Evolutionary conservation across 2,797 vertebrate genomes (phyloP), one percentile per base, ranked within the genome.

Genomic region (Sebastes dallii): DNA sequence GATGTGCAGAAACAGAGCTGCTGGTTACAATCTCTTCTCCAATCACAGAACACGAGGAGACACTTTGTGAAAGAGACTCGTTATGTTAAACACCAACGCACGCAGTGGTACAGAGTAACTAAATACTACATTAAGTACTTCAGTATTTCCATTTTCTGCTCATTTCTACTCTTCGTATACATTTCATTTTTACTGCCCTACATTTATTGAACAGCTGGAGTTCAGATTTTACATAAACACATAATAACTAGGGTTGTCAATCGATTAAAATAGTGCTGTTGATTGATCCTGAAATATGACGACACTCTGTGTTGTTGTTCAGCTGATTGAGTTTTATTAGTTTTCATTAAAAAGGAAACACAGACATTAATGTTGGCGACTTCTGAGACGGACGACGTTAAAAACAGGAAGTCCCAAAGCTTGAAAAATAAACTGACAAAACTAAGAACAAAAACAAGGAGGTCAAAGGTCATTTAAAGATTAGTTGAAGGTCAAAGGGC

Each of bases 1-100:
- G 83, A 85, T 76, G 80, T 81, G n/a, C 18, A 22, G 34, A 52
- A 74, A 58, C 76, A 80, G 86, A 72, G 10, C 65, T 34, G 20
- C 29, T 56, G 54, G 54, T 56, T 56, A 6, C 5, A 56, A 56
- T 56, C 54, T 13, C 54, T 56, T 22, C 54, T 56, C 22, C 54
- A 36, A 13, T 56, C 54, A 56, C 39, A 22, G 0, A 56, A 24
- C 54, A 56, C 22, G n/a, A 56, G 5, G 54, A 56, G 54, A 56
- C 54, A 25, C n/a, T 25, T 12, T 12, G 14, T 42, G 39, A 16
- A 42, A 42, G 39, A 16, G 39, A 42, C 39, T 16, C 14, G 6
- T 42, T 16, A 16, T 42, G 14, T 42, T 42, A 42, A 42, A 42
- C 39, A 42, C 39, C 14, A 42, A 42, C 14, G 14, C 39, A 16